Percentiles rank a stretch among this genome's conserved stretches.
phyloP scores from a whole-genome alignment of 2,888 invertebrate genomes.

The Netelia inedita region DNA sequence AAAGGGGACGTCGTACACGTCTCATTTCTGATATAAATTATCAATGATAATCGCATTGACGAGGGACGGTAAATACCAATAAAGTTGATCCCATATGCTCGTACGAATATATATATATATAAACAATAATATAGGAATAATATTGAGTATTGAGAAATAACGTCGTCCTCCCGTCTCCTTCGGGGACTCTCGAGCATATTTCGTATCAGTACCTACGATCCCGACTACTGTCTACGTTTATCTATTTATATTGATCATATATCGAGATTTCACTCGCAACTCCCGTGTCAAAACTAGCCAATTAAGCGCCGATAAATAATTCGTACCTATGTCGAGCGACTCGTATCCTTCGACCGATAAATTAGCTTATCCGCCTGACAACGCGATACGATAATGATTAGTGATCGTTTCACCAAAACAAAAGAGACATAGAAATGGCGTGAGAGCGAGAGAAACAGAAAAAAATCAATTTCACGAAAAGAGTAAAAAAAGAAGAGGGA shows the following conservation, averaged over 20 bases:
- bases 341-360: not conserved
- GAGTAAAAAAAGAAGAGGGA: no score
- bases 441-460: no score
- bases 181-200: not conserved
- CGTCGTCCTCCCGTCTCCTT: not conserved
- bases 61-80: constrained; percentile 34
- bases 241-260: not conserved
- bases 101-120: constrained; percentile 12
- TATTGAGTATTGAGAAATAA: constrained; percentile 25
- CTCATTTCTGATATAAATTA: constrained; percentile 40
- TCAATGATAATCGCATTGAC: constrained; percentile 15
- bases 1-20: constrained; percentile 16
- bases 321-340: not conserved
- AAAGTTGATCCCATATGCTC: constrained; percentile 39
- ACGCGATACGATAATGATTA: not conserved
- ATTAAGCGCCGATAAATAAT: constrained; percentile 45
- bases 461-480: no score
- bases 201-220: not conserved
- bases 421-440: not conserved
- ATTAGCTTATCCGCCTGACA: not conserved
- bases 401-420: not conserved
- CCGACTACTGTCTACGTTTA: not conserved
- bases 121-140: constrained; percentile 26
- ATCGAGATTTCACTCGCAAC: constrained; percentile 23
- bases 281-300: constrained; percentile 2